Percentiles rank a stretch among this genome's conserved stretches.
These are phyloP conservation scores for Oplegnathus fasciatus DNA, from an alignment of 2,113 vertebrate species.

Conservation along the genomic window DNA sequence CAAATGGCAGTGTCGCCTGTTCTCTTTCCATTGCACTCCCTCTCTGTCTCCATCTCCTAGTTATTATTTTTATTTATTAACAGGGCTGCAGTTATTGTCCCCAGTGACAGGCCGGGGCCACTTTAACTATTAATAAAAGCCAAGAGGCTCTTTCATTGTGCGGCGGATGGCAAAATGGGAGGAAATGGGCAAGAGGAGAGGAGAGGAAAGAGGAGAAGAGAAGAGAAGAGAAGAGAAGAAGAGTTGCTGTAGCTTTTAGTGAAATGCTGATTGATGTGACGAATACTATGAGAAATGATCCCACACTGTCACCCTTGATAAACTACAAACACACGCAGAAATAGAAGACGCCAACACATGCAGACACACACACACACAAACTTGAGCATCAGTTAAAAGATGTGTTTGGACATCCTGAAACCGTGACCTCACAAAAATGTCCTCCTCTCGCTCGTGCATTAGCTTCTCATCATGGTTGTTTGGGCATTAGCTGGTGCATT, in stretches of 20 bases:
- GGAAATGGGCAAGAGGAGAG: slow-evolving; percentile 63
- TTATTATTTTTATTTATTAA: slow-evolving; percentile 95
- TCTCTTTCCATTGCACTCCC: slow-evolving; percentile 82
- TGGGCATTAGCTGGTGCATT: slow-evolving; percentile 7
- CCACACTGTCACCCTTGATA: slow-evolving; percentile 39
- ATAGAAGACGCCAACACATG: too few relatives aligned
- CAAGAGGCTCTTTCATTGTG: slow-evolving; percentile 81
- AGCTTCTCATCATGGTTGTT: slow-evolving; percentile 13
- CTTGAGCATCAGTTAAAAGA: background rate
- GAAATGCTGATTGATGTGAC: slow-evolving; percentile 60
- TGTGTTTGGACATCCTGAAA: slow-evolving; percentile 5
- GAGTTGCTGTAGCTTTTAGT: slow-evolving; percentile 52
- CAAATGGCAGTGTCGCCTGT: slow-evolving; percentile 90
- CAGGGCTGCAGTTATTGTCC: slow-evolving; percentile 88
- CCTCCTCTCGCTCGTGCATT: background rate
- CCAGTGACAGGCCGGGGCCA: slow-evolving; percentile 88
- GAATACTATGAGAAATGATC: slow-evolving; percentile 49
- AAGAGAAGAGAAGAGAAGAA: slow-evolving; percentile 11
- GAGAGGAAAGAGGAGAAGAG: slow-evolving; percentile 2
- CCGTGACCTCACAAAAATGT: background rate
- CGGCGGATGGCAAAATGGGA: slow-evolving; percentile 65
- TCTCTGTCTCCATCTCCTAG: slow-evolving; percentile 87
- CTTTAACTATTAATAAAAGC: slow-evolving; percentile 94
- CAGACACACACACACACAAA: background rate
- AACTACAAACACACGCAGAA: slow-evolving; percentile 18